Evolutionary conservation across 2,113 vertebrate genomes (phyloP).

Genomic region (Lutjanus erythropterus): DNA sequence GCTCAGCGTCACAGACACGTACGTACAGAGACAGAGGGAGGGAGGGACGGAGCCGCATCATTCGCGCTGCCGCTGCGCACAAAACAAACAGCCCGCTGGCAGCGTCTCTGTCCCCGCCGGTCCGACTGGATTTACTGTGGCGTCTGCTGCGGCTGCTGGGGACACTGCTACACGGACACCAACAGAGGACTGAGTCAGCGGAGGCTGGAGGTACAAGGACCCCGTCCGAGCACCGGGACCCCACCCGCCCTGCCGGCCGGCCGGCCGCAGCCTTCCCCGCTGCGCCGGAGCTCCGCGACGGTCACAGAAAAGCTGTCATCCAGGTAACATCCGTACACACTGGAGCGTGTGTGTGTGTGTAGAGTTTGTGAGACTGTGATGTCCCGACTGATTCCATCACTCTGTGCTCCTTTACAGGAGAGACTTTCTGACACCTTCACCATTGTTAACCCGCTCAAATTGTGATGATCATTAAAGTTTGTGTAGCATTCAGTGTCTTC

Average conservation of each 20-base stretch:
- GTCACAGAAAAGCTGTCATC: slow-evolving; percentile 23
- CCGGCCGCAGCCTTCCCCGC: background rate
- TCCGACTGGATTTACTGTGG: slow-evolving; percentile 51
- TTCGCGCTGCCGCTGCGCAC: slow-evolving; percentile 3
- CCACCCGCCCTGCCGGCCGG: too few relatives aligned
- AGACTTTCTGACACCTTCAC: background rate
- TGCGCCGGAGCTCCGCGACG: background rate
- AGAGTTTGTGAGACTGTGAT: background rate
- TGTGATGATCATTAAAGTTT: background rate
- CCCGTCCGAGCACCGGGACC: slow-evolving; percentile 28
- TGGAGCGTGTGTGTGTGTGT: background rate
- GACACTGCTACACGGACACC: too few relatives aligned
- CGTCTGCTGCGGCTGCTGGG: slow-evolving; percentile 6
- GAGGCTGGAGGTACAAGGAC: background rate
- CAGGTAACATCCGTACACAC: slow-evolving; percentile 43
- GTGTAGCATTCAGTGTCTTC: background rate
- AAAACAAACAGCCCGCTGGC: background rate
- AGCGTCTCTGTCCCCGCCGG: background rate
- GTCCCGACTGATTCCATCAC: background rate
- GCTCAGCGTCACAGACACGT: slow-evolving; percentile 4
- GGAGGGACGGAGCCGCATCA: slow-evolving; percentile 3
- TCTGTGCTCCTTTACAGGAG: background rate
- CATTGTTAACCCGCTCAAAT: too few relatives aligned
- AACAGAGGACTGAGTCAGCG: background rate
- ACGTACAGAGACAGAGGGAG: background rate